Percentiles rank a stretch among this genome's conserved stretches.
Evolutionary conservation across 2,888 invertebrate genomes (phyloP).

Genomic region (Folsomia manolachei): DNA sequence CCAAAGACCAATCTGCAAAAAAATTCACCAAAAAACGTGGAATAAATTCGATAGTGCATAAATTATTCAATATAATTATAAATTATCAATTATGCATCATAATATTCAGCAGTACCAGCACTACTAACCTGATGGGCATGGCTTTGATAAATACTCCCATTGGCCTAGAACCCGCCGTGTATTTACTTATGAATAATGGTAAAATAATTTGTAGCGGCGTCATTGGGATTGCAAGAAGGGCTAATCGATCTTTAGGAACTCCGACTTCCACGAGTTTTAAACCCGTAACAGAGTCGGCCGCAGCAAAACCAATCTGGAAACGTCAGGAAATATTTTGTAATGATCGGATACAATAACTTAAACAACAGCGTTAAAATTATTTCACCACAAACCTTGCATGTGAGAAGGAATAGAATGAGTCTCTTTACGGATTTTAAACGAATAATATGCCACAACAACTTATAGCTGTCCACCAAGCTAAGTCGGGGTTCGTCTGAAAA

Average conservation of each 20-base stretch:
- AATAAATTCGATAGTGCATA: too few relatives aligned
- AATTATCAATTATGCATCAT: background rate
- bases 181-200: conserved; percentile 77
- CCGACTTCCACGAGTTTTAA: conserved; percentile 94
- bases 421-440: conserved; percentile 76
- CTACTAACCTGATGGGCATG: conserved; percentile 68
- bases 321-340: too few relatives aligned
- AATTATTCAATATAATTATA: too few relatives aligned
- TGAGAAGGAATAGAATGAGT: conserved; percentile 76
- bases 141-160: conserved; percentile 84
- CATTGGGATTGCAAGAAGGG: conserved; percentile 86
- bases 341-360: background rate
- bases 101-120: background rate
- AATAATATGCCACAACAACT: conserved; percentile 75
- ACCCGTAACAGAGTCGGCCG: conserved; percentile 90
- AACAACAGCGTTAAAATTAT: background rate
- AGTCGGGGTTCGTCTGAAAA: conserved; percentile 55
- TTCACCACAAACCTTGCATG: conserved; percentile 70
- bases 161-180: conserved; percentile 78
- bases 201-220: conserved; percentile 90
- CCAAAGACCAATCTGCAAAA: conserved; percentile 82
- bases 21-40: too few relatives aligned
- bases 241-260: conserved; percentile 90
- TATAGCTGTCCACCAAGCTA: conserved; percentile 70
- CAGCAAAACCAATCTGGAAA: conserved; percentile 90